Percentiles rank a stretch among this genome's conserved stretches.
Conservation (phyloP, 2,113 vertebrate genomes). For the Herpetotheres cachinnans region DNA sequence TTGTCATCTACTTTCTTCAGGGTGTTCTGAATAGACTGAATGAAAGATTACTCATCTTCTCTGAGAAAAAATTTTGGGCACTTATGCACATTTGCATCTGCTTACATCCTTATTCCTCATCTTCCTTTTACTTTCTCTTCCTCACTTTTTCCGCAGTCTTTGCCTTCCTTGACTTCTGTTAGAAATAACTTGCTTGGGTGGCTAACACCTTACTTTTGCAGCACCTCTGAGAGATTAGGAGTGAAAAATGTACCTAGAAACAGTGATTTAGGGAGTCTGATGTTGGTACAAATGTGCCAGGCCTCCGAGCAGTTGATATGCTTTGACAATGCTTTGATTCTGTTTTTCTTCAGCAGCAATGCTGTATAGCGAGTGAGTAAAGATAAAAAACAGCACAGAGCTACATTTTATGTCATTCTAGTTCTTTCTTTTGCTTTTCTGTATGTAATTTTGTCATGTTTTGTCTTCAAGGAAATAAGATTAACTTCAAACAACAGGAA, state of each 20-base stretch:
- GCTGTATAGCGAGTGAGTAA: not conserved
- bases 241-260: not conserved
- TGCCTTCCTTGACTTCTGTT: not conserved
- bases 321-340: not conserved
- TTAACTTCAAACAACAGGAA: not conserved
- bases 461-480: not conserved
- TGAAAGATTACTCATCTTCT: not conserved
- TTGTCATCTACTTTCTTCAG: not conserved
- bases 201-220: not conserved
- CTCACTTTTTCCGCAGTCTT: not conserved
- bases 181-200: not conserved
- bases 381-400: not conserved
- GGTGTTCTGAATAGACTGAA: not conserved
- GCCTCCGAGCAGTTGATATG: not conserved
- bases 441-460: not conserved
- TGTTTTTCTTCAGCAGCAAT: not conserved
- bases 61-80: not conserved
- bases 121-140: not conserved
- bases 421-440: not conserved
- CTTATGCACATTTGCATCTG: not conserved
- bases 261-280: not conserved
- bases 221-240: not conserved
- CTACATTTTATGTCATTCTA: not conserved
- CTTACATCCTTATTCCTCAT: not conserved
- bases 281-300: not conserved